Base-by-base conservation (phyloP, 35 echinoderm and acorn worm genomes). In the Ophiothrix spiculata region DNA sequence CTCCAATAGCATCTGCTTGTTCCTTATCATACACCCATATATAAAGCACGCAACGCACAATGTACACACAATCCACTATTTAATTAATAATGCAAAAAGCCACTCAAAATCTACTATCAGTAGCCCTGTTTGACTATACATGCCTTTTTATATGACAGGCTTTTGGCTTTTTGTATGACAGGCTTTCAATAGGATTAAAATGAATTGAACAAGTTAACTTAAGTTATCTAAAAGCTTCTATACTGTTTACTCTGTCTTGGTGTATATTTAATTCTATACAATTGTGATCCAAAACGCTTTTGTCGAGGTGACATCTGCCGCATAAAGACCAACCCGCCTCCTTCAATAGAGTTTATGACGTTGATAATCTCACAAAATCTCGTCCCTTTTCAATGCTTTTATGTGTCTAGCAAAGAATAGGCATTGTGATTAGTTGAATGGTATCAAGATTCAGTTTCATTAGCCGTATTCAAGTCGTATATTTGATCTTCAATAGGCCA, bases 301-400 rank as follows among this genome's bases (percentile, higher is more conserved):
- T 69, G 2, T 25, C 60, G 29, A n/a, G 25, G 25, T 69, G 60
- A 69, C 60, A 69, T 69, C 60, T 69, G 60, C 16, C 60, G 60
- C 17, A 69, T 69, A 69, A 69, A 69, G 23, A 28, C 17, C 29
- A 15, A 28, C 60, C 60, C 60, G 60, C 60, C 60, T 69, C 60
- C 60, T 25, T 69, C 3, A 69, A 69, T 11, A 12, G 25, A 28
- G 23, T 2, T 69, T 69, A 28, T 69, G 60, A 69, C 60, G 60
- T 69, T 69, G 60, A 69, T 69, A 69, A 69, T 69, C 60, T 69
- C n/a, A n/a, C 3, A 69, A 69, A 69, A 69, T 69, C 60, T 69
- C 60, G 1, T 69, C 23, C 16, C 60, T 2, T 25, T 69, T 69
- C 16, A 15, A 69, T 69, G 23, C 60, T n/a, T n/a, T 69, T 69